phyloP scores from a whole-genome alignment of 2,113 vertebrate species.

The Melanocharis versteri region DNA sequence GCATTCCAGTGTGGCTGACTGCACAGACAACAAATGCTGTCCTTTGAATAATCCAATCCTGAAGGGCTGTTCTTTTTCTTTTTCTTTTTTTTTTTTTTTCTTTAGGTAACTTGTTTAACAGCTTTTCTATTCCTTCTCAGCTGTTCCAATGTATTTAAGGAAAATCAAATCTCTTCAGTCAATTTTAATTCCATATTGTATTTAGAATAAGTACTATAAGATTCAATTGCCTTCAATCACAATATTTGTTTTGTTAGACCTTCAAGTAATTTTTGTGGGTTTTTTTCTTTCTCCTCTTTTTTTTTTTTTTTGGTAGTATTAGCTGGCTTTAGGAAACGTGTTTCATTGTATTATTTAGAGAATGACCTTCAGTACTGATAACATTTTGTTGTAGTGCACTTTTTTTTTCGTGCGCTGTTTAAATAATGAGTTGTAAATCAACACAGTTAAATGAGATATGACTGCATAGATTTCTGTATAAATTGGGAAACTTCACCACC shows the following conservation, averaged over 20 bases:
- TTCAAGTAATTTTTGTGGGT: conserved; percentile 18
- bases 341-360: conserved; percentile 29
- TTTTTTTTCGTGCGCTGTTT: conserved; percentile 3
- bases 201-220: conserved; percentile 58
- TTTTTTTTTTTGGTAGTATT: background rate
- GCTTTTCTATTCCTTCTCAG: background rate
- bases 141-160: conserved; percentile 19
- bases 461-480: conserved; percentile 30
- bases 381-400: background rate
- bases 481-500: background rate
- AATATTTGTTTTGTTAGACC: conserved; percentile 48
- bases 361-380: conserved; percentile 50
- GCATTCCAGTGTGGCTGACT: background rate
- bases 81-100: background rate
- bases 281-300: background rate
- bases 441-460: conserved; percentile 23
- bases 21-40: background rate
- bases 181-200: conserved; percentile 64
- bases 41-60: background rate
- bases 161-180: conserved; percentile 55
- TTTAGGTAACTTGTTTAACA: background rate
- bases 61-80: background rate
- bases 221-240: conserved; percentile 55
- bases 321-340: conserved; percentile 12
- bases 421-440: conserved; percentile 36